A percentile compares a stretch with the other conserved stretches of the same genome.
Conservation (phyloP, 2,113 vertebrate genomes). For the Ciconia stormi region DNA sequence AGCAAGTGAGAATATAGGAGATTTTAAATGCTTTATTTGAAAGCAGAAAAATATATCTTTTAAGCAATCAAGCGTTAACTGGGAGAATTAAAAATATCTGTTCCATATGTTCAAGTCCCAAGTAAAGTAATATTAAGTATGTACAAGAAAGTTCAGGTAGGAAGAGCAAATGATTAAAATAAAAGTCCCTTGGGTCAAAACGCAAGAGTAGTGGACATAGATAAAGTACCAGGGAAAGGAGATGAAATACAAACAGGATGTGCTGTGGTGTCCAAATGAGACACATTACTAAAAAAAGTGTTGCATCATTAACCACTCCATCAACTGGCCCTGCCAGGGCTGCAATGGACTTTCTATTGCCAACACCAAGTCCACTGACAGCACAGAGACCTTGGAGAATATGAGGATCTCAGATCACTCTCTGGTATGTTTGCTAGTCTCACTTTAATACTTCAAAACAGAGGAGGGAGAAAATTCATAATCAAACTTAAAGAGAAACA, state of each 20-base stretch:
- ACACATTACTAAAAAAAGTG: constrained; percentile 50
- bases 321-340: constrained; percentile 26
- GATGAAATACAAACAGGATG: constrained; percentile 70
- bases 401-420: background rate
- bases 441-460: background rate
- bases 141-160: constrained; percentile 68
- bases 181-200: constrained; percentile 65
- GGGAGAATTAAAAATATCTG: constrained; percentile 72
- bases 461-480: background rate
- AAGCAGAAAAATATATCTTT: constrained; percentile 59
- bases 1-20: constrained; percentile 34
- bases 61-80: constrained; percentile 56
- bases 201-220: constrained; percentile 22
- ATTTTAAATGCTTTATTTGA: constrained; percentile 57
- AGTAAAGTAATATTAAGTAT: constrained; percentile 69
- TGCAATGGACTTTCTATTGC: background rate
- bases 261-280: constrained; percentile 65
- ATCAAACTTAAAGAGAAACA: background rate
- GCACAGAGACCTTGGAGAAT: background rate
- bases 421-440: background rate
- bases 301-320: constrained; percentile 61
- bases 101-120: constrained; percentile 65
- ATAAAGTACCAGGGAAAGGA: constrained; percentile 59
- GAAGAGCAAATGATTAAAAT: constrained; percentile 71
- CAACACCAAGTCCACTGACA: background rate